Evolutionary conservation across 2,888 invertebrate genomes (phyloP), one percentile per base, ranked within the genome.

Genomic region (Drosophila fulvimacula): DNA sequence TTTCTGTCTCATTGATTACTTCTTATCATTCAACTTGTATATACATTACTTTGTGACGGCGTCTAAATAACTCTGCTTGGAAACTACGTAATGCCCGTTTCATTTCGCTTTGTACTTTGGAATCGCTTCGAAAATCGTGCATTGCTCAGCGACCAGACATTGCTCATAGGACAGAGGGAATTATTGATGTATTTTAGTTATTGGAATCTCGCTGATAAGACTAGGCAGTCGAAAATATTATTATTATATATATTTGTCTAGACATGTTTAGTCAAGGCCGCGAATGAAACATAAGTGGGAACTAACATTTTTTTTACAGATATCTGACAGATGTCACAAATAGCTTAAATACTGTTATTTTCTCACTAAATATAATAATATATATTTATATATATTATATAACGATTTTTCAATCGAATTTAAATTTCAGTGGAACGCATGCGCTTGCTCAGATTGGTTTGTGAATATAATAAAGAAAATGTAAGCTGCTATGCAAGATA

Each of bases 41-140:
- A 64, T 27, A 13, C 58, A 36, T 57, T 60, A 34, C 42, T 63
- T 36, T 39, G 17, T 69, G 69, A 9, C 73, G 57, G 82, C 83
- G 83, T 84, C 67, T 58, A 83, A 77, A 72, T 84, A 75, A 78
- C 78, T 81, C 61, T 76, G 67, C 83, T 65, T 85, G 49, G 86
- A 88, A 83, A 88, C 84, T 88, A 85, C 88, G 88, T 82, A 85
- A 85, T 84, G 65, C 49, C 53, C 56, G 53, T 34, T 42, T 53
- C 39, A 44, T 34, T 48, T 48, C 17, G 30, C 6, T 48, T 48
- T 48, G 85, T 6, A 84, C 88, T 73, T 83, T 87, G 79, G 73
- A 66, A 69, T 38, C 41, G 15, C 44, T 24, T 58, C 51, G 32
- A 30, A 58, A 51, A 21, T 19, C 46, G 41, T 6, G 67, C 66